Evolutionary conservation across 2,888 invertebrate species (phyloP).

Genomic region (Erebia palarica): DNA sequence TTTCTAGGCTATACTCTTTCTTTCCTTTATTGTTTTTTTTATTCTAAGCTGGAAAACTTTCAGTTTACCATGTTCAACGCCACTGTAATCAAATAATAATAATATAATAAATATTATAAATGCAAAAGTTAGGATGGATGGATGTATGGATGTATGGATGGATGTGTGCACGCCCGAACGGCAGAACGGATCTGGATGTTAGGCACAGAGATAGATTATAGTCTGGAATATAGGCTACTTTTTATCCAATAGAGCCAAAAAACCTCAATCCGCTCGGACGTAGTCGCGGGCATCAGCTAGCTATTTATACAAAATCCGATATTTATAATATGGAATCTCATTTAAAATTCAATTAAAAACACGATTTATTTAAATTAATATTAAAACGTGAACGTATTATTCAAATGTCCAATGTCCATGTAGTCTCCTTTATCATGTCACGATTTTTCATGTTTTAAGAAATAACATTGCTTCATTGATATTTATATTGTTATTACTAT

Average conservation of each 20-base stretch:
- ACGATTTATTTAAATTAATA: neutral
- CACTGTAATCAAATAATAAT: too few species aligned
- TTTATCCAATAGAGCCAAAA: too few species aligned
- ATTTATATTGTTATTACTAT: neutral
- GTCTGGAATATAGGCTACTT: too few species aligned
- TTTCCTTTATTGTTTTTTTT: conserved; percentile 37
- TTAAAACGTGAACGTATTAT: too few species aligned
- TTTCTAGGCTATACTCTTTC: conserved; percentile 39
- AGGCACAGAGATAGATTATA: too few species aligned
- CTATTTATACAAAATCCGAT: conserved; percentile 21
- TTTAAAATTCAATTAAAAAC: conserved; percentile 23
- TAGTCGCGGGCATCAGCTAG: too few species aligned
- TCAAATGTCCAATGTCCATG: neutral
- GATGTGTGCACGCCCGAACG: too few species aligned
- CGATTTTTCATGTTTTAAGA: neutral
- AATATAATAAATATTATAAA: too few species aligned
- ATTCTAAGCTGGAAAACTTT: neutral
- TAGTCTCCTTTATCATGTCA: neutral
- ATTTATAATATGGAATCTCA: conserved; percentile 22
- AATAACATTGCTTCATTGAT: neutral
- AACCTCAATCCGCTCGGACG: too few species aligned
- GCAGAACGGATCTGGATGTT: too few species aligned
- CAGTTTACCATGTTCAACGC: conserved; percentile 12
- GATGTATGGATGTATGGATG: too few species aligned
- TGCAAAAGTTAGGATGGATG: too few species aligned